Evolutionary conservation across 2,113 vertebrate genomes (phyloP), one percentile per base, ranked within the genome.

Genomic region (Pardalotus punctatus): DNA sequence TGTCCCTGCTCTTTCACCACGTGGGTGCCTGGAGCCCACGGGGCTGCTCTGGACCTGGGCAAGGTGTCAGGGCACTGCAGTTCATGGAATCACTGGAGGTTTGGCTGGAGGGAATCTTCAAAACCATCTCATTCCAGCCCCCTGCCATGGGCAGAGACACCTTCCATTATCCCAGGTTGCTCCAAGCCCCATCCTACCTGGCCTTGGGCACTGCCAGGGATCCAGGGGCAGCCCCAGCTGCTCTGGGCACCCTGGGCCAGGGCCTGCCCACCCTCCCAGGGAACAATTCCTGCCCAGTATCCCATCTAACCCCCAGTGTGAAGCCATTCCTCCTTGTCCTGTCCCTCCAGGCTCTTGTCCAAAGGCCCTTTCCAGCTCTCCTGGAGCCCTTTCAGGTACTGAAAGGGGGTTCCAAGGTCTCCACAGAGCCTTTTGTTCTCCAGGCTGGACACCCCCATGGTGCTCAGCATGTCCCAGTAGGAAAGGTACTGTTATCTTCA

Each of bases 1-100:
- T 53, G 31, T 6, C 92, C 66, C 36, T 35, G 22, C 35, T 38
- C 9, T 21, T 8, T 6, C 51, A 24, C 29, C 80, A 24, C 36
- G 3, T 2, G 1, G 9, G 5, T 1, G 3, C 2, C 29, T 36
- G 76, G 19, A 72, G 72, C 6, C 25, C 22, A 6, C 1, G 0
- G 20, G 54, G 33, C 47, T 81, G 67, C 20, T 5, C 4, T 3
- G 17, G 82, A 33, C 6, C 47, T 29, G 84, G 14, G 3, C 19
- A 17, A 50, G 76, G 17, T 6, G 11, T 23, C 50, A 58, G 74
- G 66, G 24, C 9, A 3, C 31, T 33, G 40, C 28, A 12, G 11
- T 67, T n/a, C 22, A 7, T 31, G 54, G 60, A 21, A 31, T 21
- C 53, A 38, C 16, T 12, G 51, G 25, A n/a, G n/a, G 28, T 18